Evolutionary conservation across 2,797 vertebrate genomes (phyloP), one percentile per base, ranked within the genome.

Genomic region (Chiloscyllium punctatum): DNA sequence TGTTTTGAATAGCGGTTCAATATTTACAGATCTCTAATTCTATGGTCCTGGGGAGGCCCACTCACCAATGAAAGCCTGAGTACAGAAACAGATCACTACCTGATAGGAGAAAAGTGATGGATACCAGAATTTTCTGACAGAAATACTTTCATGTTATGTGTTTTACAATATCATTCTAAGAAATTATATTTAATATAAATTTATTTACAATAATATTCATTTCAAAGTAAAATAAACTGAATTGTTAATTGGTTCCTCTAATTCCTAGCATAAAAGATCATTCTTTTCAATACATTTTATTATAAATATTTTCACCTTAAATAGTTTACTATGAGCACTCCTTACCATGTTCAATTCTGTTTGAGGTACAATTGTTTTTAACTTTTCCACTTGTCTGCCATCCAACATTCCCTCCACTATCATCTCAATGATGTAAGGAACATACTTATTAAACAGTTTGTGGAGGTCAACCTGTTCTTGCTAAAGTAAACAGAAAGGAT

Each of bases 331-430:
- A 42, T 37, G 37, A 0, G 23, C 15, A 7, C 95, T 48, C 42
- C 98, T 96, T 96, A 99, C 99, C 99, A 99, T 99, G 96, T 99
- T 99, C 53, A 99, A 97, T 96, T 99, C 98, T 27, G 99, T 99
- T 97, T 99, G 99, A 69, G 98, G 98, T 84, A 99, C 97, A 62
- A 99, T 97, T 0, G 98, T 99, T 97, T 98, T 99, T 96, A 99
- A 97, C 96, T 97, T 99, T 96, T 98, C 96, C 62, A 97, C 98
- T 57, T 98, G 99, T 96, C 96, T 98, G 11, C 99, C 98, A 0
- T 99, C 98, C 95, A 98, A 97, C 15, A 99, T 96, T 69, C 99
- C 99, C 42, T 99, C 98, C 95, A 98, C 96, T 68, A 99, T 99
- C 98, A 99, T 97, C 57, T 98, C 98, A 25, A 99, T 98, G 95